Evolutionary conservation across 2,113 vertebrate species (phyloP).

Genomic region (Aptenodytes patagonicus): DNA sequence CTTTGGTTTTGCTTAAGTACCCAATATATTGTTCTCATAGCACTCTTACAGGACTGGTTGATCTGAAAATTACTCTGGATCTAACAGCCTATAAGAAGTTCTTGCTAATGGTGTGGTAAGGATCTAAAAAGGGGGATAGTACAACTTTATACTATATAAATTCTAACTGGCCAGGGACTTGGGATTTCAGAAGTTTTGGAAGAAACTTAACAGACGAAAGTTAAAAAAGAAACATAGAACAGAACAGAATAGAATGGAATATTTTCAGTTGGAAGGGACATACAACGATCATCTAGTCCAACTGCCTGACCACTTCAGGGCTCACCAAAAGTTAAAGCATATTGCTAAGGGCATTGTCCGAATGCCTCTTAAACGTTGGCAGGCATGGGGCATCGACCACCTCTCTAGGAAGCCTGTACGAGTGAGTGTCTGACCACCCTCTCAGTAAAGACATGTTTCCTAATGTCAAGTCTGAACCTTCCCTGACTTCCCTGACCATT

Average conservation of each 20-base stretch:
- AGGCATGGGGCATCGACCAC: fast-evolving
- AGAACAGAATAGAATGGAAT: not conserved
- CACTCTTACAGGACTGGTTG: not conserved
- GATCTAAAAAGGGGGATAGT: not conserved
- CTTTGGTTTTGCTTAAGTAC: not conserved
- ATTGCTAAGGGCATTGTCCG: not conserved
- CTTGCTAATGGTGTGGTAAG: not conserved
- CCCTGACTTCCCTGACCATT: not conserved
- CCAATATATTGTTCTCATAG: not conserved
- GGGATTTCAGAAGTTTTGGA: not conserved
- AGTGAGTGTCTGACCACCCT: not conserved
- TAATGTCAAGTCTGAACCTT: not conserved
- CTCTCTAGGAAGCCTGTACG: not conserved
- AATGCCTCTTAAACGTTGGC: not conserved
- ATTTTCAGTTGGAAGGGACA: not conserved
- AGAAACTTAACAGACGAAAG: not conserved
- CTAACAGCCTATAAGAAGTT: not conserved
- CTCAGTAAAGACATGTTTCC: not conserved
- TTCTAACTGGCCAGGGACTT: not conserved
- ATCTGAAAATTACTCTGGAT: not conserved
- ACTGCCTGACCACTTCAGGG: not conserved
- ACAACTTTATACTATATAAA: not conserved
- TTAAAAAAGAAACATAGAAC: not conserved
- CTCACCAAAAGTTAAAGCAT: not conserved
- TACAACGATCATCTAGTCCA: not conserved